Evolutionary conservation across 1,140 invertebrate genomes (phyloP).

Genomic region (Drosophila pruinosa): DNA sequence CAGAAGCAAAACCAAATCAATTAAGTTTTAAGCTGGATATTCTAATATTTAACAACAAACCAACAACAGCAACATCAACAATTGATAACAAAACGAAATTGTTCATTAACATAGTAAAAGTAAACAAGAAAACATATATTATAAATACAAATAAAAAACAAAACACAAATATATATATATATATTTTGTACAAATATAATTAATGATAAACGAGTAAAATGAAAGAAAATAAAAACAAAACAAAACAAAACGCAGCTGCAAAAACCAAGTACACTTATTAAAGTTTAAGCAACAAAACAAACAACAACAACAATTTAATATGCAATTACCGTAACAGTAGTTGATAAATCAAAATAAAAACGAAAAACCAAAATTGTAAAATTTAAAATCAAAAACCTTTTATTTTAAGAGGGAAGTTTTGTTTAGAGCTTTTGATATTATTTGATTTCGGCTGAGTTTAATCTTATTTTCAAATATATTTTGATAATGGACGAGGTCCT

Average conservation of each 20-base stretch:
- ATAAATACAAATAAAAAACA: slow-evolving; percentile 32
- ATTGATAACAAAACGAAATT: slow-evolving; percentile 41
- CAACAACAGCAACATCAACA: slow-evolving; percentile 21
- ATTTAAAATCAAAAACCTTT: slow-evolving; percentile 31
- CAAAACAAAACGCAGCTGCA: slow-evolving; percentile 54
- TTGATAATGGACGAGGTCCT: too few relatives aligned
- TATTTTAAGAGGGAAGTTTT: not conserved
- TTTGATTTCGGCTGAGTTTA: too few relatives aligned
- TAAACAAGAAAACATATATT: slow-evolving; percentile 36
- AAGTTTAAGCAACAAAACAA: slow-evolving; percentile 66
- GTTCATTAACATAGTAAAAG: slow-evolving; percentile 68
- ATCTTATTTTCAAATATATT: too few relatives aligned
- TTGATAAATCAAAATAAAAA: slow-evolving; percentile 81
- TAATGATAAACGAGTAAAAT: slow-evolving; percentile 40
- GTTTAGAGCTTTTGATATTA: too few relatives aligned
- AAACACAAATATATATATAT: slow-evolving; percentile 41
- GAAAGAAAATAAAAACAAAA: slow-evolving; percentile 5
- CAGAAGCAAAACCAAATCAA: slow-evolving; percentile 47
- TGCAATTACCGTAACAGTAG: slow-evolving; percentile 78
- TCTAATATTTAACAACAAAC: slow-evolving; percentile 30
- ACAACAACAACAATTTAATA: slow-evolving; percentile 76
- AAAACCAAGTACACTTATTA: slow-evolving; percentile 81
- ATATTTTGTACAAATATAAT: slow-evolving; percentile 81
- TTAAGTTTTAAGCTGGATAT: slow-evolving; percentile 64
- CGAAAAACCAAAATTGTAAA: slow-evolving; percentile 62